Evolutionary conservation across 2,797 vertebrate species (phyloP).

Genomic region (Ctenosaura bakeri): DNA sequence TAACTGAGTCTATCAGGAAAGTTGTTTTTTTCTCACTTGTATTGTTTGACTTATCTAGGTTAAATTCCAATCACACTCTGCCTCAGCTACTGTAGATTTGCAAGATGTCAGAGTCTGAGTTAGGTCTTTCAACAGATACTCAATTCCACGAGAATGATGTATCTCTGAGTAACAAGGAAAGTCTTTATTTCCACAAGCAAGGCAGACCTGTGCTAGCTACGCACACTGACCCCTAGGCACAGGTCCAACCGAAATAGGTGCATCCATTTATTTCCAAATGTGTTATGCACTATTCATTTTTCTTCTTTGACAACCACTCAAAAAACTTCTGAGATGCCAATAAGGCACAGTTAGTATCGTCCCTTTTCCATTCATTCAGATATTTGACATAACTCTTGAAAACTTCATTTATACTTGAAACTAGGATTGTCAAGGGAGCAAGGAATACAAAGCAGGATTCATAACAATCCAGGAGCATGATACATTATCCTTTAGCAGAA

Average conservation of each 20-base stretch:
- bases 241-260: neutral
- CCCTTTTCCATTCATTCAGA: neutral
- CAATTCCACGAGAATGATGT: neutral
- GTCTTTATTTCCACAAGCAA: neutral
- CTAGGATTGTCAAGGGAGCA: neutral
- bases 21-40: constrained; percentile 5
- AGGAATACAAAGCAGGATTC: neutral
- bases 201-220: neutral
- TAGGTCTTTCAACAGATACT: neutral
- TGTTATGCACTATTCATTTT: neutral
- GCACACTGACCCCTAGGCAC: neutral
- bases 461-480: neutral
- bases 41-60: constrained; percentile 31
- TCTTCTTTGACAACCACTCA: neutral
- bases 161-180: neutral
- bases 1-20: constrained; percentile 40
- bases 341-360: neutral
- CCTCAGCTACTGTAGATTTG: neutral
- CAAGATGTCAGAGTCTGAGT: neutral
- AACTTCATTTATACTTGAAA: neutral
- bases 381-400: too few relatives aligned
- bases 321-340: neutral
- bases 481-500: neutral
- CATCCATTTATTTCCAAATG: neutral
- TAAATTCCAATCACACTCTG: constrained; percentile 36